Base-by-base conservation (phyloP, 2,797 vertebrate genomes). In the Epinephelus coioides region DNA sequence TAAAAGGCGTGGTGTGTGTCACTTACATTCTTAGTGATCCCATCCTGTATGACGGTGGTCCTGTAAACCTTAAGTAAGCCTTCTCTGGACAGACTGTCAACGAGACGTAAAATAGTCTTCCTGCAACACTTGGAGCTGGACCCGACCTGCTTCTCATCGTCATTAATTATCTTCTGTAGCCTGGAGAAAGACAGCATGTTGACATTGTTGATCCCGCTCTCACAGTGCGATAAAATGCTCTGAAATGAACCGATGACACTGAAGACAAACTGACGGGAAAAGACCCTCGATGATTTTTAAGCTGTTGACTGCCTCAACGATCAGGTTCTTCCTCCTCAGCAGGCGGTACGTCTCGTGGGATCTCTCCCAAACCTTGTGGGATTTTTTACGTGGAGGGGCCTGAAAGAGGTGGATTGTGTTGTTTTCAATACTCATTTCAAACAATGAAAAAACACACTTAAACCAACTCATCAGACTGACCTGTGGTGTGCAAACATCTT, bases 81-180 rank as follows among this genome's bases (percentile, higher is more conserved):
- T 62, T 99, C 97, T 86, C 93, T 95, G 0, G 97, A 96, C 64
- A 99, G 93, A 76, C 87, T 85, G 47, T 95, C 95, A 14, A 97
- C 95, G 30, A 99, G 86, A 56, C 98, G 96, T 21, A 97, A 3
- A 0, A 99, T 97, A 7, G 97, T 98, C 89, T 99, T 99, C 89
- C 96, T 99, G 88, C 98, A 99, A 81, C 98, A 98, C 88, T 95
- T 97, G n/a, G 97, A 96, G 79, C 83, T 94, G 75, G 97, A 91
- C 0, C 98, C 98, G 30, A 97, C 96, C 77, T 95, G 94, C 86
- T 96, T 98, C 88, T 99, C 98, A 18, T 97, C 96, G 0, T 98
- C 97, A 83, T 95, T 96, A 65, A 99, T 96, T 92, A 98, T 97
- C 90, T 97, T 99, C 94, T 97, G 97, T n/a, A 99, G 95, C 57